phyloP scores from a whole-genome alignment of 2,797 vertebrate species.

The Hippocampus kuda region DNA sequence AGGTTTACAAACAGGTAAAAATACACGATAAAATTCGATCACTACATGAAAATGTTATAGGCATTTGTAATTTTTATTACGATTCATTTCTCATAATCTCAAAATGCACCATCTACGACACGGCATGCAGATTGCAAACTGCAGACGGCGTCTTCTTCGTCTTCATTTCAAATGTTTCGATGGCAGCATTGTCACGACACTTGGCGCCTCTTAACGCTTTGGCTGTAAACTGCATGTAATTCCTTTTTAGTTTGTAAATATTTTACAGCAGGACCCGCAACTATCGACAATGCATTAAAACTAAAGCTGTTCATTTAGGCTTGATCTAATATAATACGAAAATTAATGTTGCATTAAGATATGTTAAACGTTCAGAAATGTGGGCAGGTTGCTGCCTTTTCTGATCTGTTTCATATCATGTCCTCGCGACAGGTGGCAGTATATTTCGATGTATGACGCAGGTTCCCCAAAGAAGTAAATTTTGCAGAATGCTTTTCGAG shows the following conservation, averaged over 20 bases:
- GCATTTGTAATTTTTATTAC: neutral
- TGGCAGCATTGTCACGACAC: neutral
- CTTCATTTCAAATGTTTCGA: neutral
- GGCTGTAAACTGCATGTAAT: neutral
- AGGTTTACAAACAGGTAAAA: neutral
- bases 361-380: neutral
- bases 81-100: neutral
- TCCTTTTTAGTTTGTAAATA: neutral
- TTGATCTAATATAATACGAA: too few relatives aligned
- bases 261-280: too few relatives aligned
- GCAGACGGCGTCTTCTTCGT: neutral
- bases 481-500: neutral
- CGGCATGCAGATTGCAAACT: neutral
- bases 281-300: too few relatives aligned
- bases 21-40: neutral
- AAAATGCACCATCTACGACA: neutral
- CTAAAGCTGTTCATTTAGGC: too few relatives aligned
- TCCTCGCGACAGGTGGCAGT: neutral
- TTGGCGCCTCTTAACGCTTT: neutral
- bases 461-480: neutral
- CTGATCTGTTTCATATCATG: neutral
- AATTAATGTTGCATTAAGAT: neutral
- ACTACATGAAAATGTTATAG: neutral
- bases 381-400: too few relatives aligned
- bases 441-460: neutral